Percentiles rank a stretch among this genome's conserved stretches.
phyloP scores from a whole-genome alignment of 2,797 vertebrate genomes.

The Poeciliopsis paucimaculata region DNA sequence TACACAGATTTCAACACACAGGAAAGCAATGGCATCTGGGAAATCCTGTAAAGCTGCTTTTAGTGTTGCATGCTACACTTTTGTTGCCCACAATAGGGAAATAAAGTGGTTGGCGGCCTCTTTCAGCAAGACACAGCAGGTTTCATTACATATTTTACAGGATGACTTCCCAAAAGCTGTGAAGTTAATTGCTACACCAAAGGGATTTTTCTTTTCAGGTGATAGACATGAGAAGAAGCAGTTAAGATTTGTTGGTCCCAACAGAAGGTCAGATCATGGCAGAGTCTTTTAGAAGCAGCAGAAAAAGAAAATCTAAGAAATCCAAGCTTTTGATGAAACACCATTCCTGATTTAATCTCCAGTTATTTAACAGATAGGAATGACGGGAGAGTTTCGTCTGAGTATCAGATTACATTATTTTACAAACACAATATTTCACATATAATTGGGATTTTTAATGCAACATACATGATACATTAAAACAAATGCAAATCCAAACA shows the following conservation, averaged over 20 bases:
- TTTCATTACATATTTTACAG: conserved; percentile 36
- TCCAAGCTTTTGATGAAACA: not conserved
- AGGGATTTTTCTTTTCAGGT: conserved; percentile 3
- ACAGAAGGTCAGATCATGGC: not conserved
- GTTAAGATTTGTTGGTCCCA: not conserved
- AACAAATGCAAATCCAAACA: not conserved
- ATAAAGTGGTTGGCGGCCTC: conserved; percentile 9
- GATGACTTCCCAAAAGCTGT: conserved; percentile 10
- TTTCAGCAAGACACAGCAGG: conserved; percentile 29
- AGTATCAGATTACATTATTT: not conserved
- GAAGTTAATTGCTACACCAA: conserved; percentile 11
- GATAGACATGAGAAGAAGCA: not conserved
- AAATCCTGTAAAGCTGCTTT: conserved; percentile 18
- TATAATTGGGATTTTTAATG: not conserved
- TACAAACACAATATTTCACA: not conserved
- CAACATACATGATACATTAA: not conserved
- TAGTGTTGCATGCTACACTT: conserved; percentile 6
- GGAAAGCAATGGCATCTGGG: not conserved
- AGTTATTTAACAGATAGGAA: not conserved
- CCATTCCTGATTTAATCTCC: not conserved
- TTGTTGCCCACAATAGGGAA: conserved; percentile 23
- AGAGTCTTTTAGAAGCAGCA: not conserved
- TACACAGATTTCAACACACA: not conserved
- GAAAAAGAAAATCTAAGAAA: not conserved
- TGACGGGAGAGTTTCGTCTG: not conserved